Percentiles rank a stretch among this genome's conserved stretches.
Conservation (phyloP, 1,140 invertebrate species). For the Apis florea region DNA sequence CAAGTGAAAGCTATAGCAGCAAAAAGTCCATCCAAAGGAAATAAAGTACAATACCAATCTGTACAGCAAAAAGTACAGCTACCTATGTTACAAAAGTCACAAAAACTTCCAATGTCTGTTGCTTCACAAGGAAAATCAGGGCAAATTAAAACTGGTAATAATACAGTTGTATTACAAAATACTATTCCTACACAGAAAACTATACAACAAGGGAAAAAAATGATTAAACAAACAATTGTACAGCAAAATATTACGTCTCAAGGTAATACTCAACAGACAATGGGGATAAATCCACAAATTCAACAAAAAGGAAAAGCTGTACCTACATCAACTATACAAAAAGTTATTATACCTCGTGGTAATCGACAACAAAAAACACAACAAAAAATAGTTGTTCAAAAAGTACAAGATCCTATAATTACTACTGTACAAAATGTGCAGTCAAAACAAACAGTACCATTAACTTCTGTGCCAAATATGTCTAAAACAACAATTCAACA, state of each 20-base stretch:
- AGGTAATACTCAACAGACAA: conserved; percentile 44
- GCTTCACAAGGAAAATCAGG: conserved; percentile 49
- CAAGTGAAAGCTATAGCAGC: conserved; percentile 77
- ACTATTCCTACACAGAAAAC: conserved; percentile 41
- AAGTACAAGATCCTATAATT: conserved; percentile 52
- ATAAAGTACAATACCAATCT: conserved; percentile 71
- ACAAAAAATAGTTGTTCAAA: conserved; percentile 64
- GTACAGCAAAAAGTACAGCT: conserved; percentile 72
- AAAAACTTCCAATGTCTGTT: conserved; percentile 60
- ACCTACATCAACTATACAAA: conserved; percentile 57
- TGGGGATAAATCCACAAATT: conserved; percentile 36
- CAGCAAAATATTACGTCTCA: conserved; percentile 53
- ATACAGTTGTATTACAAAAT: conserved; percentile 67
- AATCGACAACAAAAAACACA: conserved; percentile 59
- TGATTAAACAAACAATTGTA: conserved; percentile 57
- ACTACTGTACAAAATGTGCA: conserved; percentile 42
- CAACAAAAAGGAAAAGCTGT: conserved; percentile 61
- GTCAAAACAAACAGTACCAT: conserved; percentile 35
- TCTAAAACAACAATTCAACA: conserved; percentile 37
- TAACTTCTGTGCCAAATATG: conserved; percentile 25
- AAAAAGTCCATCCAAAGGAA: conserved; percentile 70
- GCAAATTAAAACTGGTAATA: conserved; percentile 45
- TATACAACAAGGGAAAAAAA: conserved; percentile 62
- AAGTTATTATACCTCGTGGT: conserved; percentile 60
- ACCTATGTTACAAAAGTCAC: conserved; percentile 68